Evolutionary conservation across 30 jellyfish, hydroid and myxozoan species (phyloP).

Genomic region (Mastigias papua): DNA sequence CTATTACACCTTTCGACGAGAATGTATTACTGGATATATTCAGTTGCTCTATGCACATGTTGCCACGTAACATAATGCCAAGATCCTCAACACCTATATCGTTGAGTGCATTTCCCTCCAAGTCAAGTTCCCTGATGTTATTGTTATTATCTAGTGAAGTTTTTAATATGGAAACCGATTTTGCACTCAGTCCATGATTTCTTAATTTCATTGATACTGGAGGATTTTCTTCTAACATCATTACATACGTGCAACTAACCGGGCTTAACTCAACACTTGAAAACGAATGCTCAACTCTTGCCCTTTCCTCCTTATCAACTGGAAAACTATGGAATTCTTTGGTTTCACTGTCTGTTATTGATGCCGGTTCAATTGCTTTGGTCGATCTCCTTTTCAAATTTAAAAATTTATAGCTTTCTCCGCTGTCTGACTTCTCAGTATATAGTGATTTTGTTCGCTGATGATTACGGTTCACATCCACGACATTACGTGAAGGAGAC

Average conservation of each 20-base stretch:
- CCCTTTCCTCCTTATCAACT: slow-evolving; percentile 44
- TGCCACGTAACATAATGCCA: slow-evolving; percentile 58
- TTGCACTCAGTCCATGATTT: slow-evolving; percentile 61
- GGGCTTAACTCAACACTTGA: slow-evolving; percentile 22
- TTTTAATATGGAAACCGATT: slow-evolving; percentile 8
- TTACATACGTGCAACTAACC: slow-evolving; percentile 53
- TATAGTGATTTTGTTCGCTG: slow-evolving; percentile 15
- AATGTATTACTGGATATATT: slow-evolving; percentile 47
- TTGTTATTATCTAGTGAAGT: slow-evolving; percentile 42
- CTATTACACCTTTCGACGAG: slow-evolving; percentile 53
- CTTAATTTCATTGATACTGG: slow-evolving; percentile 30
- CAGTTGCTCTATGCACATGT: slow-evolving; percentile 25
- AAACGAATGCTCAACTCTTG: slow-evolving; percentile 12
- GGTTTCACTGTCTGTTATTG: not conserved
- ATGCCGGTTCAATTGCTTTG: not conserved
- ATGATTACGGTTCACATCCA: not conserved
- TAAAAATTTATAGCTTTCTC: not conserved
- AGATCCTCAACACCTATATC: slow-evolving; percentile 65
- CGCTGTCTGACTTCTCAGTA: not conserved
- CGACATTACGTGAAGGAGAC: not conserved
- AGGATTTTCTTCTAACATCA: slow-evolving; percentile 66
- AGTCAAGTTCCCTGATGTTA: slow-evolving; percentile 54
- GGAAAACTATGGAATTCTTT: slow-evolving; percentile 31
- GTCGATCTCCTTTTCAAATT: not conserved
- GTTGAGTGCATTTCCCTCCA: slow-evolving; percentile 55